Conservation (phyloP, 2,888 invertebrate genomes). For the Trisateles emortualis region DNA sequence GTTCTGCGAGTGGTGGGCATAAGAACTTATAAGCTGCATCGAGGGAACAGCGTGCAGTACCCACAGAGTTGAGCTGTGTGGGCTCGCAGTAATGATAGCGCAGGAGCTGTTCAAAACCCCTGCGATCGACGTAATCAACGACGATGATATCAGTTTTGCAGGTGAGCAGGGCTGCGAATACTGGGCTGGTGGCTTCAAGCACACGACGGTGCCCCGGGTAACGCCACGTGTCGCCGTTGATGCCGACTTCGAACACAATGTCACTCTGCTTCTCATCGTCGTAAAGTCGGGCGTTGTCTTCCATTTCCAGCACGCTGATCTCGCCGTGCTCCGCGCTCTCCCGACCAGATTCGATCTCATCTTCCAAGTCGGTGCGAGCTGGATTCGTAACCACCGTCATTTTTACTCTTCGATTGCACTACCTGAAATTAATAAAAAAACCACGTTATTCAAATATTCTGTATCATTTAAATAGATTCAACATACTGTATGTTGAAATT, state of each 20-base stretch:
- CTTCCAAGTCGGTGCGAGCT: slow-evolving; percentile 66
- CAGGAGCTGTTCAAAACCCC: slow-evolving; percentile 89
- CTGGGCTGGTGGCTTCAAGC: slow-evolving; percentile 88
- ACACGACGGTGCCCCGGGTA: slow-evolving; percentile 90
- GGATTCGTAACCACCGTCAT: slow-evolving; percentile 85
- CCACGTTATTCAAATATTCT: background rate
- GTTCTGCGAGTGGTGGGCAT: slow-evolving; percentile 89
- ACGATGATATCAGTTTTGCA: slow-evolving; percentile 78
- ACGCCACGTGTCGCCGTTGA: slow-evolving; percentile 88
- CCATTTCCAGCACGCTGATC: slow-evolving; percentile 47
- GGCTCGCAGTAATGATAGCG: slow-evolving; percentile 89
- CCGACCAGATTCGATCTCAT: slow-evolving; percentile 62
- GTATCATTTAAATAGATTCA: background rate
- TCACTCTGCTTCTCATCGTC: slow-evolving; percentile 87
- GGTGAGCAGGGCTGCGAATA: slow-evolving; percentile 87
- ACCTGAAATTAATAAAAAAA: slow-evolving; percentile 61
- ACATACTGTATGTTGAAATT: background rate
- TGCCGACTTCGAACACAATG: slow-evolving; percentile 88
- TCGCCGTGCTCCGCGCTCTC: slow-evolving; percentile 40
- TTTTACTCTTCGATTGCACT: slow-evolving; percentile 49
- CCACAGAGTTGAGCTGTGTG: slow-evolving; percentile 87
- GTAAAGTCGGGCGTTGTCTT: slow-evolving; percentile 72
- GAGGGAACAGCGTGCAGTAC: slow-evolving; percentile 90
- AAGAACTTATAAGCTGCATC: slow-evolving; percentile 92
- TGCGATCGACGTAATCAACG: slow-evolving; percentile 88